A percentile compares a stretch with the other conserved stretches of the same genome.
Conservation (phyloP, 1,140 invertebrate species). For the Drosophila trapezifrons region DNA sequence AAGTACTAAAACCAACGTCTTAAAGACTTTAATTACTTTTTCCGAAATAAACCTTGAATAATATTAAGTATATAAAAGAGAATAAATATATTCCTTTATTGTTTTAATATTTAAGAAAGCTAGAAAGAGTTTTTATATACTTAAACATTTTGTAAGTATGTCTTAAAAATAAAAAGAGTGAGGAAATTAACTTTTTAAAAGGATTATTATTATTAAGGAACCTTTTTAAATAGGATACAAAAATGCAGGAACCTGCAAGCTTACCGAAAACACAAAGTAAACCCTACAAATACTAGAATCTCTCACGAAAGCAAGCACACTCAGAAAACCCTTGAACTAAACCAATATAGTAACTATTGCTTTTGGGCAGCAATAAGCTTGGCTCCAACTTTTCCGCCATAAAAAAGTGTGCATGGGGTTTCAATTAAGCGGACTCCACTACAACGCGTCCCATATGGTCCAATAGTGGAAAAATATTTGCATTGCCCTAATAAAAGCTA, state of each 20-base stretch:
- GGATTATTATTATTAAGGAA: too few species aligned
- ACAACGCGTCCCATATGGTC: conserved; percentile 46
- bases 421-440: conserved; percentile 38
- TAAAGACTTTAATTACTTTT: neutral
- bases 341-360: conserved; percentile 7
- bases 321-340: neutral
- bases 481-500: conserved; percentile 75
- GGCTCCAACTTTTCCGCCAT: conserved; percentile 15
- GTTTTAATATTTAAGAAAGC: too few species aligned
- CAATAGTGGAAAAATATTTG: conserved; percentile 66
- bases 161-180: too few species aligned
- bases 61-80: neutral
- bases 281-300: too few species aligned
- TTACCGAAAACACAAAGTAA: neutral
- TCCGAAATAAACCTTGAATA: too few species aligned
- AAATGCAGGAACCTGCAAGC: too few species aligned
- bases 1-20: too few species aligned
- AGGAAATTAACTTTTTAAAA: too few species aligned
- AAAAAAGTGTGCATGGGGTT: conserved; percentile 23
- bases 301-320: neutral
- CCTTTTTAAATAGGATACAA: neutral
- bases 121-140: too few species aligned
- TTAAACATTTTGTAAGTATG: too few species aligned
- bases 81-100: too few species aligned
- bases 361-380: conserved; percentile 8